Evolutionary conservation across 2,797 vertebrate genomes (phyloP), one percentile per base, ranked within the genome.

Genomic region (Mormyrops boulengeri): DNA sequence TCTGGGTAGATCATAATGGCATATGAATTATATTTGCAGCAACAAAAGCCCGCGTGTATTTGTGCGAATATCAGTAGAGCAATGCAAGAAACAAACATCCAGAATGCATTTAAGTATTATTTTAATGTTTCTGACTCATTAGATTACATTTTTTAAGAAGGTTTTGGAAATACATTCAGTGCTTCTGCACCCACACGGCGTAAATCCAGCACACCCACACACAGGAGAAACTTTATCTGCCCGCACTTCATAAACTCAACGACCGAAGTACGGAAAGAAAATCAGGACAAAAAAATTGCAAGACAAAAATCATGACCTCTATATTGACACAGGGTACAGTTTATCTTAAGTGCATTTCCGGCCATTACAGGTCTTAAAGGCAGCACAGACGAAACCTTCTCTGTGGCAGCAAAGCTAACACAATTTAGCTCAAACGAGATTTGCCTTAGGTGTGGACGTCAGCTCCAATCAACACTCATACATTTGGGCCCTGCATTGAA

Each of bases 381-480:
- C 38, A 88, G 22, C 41, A 49, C 34, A 44, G 30, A 11, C 12
- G 80, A 49, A 19, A 7, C 17, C 80, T 69, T 62, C 34, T 62
- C 57, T 86, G 47, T 34, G 38, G 84, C 55, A 86, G 60, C 53
- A 86, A 26, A 87, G 82, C 14, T 89, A 89, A 69, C 47, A 52
- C 22, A 73, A 86, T 89, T 89, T 87, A 38, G 8, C 57, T 44
- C 47, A 87, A 69, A 89, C 86, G 44, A 86, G 84, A 89, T 86
- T 86, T 89, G 84, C 89, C 57, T 87, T 86, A 87, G 89, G 84
- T 87, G 84, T 69, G 47, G 47, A 69, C 38, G 60, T 87, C 84
- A 69, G 34, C 60, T 85, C 60, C 44, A 89, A 86, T 89, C 62
- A 53, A 66, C 60, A 86, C 44, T 26, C 41, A 30, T 44, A 44